Conservation (phyloP, 2,113 vertebrate genomes). For the Choloepus hoffmanni region DNA sequence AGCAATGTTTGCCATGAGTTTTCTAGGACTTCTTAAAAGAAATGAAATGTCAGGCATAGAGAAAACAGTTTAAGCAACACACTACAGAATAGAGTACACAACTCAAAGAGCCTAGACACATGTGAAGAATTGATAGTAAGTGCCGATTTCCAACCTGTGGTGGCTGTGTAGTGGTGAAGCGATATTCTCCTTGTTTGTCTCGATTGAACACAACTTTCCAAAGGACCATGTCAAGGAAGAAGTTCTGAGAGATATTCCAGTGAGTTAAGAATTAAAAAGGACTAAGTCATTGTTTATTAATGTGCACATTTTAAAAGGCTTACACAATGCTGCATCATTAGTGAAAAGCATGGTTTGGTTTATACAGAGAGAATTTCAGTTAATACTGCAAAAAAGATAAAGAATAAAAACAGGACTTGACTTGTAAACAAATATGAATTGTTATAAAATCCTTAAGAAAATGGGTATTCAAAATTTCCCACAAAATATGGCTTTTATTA, state of each 20-base stretch:
- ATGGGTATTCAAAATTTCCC: background rate
- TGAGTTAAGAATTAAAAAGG: slow-evolving; percentile 93
- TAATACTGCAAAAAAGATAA: slow-evolving; percentile 48
- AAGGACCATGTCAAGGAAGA: slow-evolving; percentile 99
- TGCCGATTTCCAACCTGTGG: slow-evolving; percentile 94
- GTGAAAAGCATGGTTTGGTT: slow-evolving; percentile 59
- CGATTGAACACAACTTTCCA: slow-evolving; percentile 99
- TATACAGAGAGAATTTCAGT: slow-evolving; percentile 39
- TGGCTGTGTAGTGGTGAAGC: slow-evolving; percentile 91
- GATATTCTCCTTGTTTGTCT: slow-evolving; percentile 96
- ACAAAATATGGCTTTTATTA: background rate
- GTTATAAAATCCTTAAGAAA: slow-evolving; percentile 55
- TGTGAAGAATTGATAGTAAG: slow-evolving; percentile 82
- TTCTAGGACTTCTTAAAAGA: slow-evolving; percentile 43
- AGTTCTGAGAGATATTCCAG: slow-evolving; percentile 95
- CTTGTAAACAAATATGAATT: slow-evolving; percentile 41
- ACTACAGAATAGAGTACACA: slow-evolving; percentile 72
- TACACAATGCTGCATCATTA: slow-evolving; percentile 66
- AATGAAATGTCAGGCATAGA: slow-evolving; percentile 50
- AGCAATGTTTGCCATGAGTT: slow-evolving; percentile 34
- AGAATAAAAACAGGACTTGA: background rate
- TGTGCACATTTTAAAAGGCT: slow-evolving; percentile 81
- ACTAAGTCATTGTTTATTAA: slow-evolving; percentile 87
- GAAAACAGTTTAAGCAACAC: slow-evolving; percentile 58
- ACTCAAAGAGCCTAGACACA: slow-evolving; percentile 77